phyloP scores from a whole-genome alignment of 2,113 vertebrate species.

The Clarias gariepinus region DNA sequence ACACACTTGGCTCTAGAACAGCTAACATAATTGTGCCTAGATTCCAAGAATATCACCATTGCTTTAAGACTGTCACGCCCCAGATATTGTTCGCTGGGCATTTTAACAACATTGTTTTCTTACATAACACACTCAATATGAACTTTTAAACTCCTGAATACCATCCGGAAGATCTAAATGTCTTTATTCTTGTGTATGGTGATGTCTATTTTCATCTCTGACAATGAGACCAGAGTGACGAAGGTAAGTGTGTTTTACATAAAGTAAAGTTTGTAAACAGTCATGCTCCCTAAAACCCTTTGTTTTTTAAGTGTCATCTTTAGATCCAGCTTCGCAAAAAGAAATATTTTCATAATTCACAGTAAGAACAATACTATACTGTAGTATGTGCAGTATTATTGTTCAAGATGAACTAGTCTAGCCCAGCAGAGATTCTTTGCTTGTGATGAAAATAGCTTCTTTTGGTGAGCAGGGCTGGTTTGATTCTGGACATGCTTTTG shows the following conservation, averaged over 20 bases:
- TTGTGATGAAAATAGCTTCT: slow-evolving; percentile 51
- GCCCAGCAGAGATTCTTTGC: slow-evolving; percentile 21
- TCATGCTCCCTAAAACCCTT: neutral
- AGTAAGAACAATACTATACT: neutral
- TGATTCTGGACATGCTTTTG: slow-evolving; percentile 59
- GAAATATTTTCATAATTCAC: neutral
- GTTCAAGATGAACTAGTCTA: slow-evolving; percentile 6
- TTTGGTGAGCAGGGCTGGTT: slow-evolving; percentile 59
- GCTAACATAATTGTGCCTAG: slow-evolving; percentile 73
- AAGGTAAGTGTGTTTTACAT: neutral
- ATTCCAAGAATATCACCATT: slow-evolving; percentile 53
- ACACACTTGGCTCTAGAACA: slow-evolving; percentile 70
- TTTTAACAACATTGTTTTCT: slow-evolving; percentile 38
- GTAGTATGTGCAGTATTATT: neutral
- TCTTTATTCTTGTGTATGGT: slow-evolving; percentile 19
- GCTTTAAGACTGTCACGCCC: slow-evolving; percentile 36
- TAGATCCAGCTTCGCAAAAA: neutral
- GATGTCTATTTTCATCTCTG: neutral
- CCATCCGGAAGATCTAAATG: neutral
- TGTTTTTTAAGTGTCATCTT: neutral
- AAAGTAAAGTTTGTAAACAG: neutral
- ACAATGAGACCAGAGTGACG: slow-evolving; percentile 6
- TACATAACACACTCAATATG: slow-evolving; percentile 35
- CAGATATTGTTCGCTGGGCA: slow-evolving; percentile 34
- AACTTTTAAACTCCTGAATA: slow-evolving; percentile 27